These are phyloP conservation scores for Thyatira batis DNA, from an alignment of 2,888 invertebrate species.

Conservation along the genomic window DNA sequence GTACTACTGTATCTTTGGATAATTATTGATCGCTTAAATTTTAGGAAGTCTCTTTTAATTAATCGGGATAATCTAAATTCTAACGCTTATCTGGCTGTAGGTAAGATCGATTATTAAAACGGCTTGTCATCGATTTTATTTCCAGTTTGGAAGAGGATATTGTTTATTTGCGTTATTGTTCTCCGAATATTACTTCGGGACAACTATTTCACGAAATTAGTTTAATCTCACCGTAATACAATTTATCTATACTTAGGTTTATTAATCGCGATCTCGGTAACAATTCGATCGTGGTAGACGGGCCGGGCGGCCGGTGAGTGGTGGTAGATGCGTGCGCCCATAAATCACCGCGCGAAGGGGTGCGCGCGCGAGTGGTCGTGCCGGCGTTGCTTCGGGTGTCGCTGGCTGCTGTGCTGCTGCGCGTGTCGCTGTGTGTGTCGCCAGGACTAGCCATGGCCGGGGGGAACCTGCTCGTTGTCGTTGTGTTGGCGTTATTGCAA, in stretches of 20 bases:
- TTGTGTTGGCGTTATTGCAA: conserved; percentile 27
- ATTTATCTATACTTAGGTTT: no score
- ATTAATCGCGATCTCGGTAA: not conserved
- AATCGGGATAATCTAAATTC: no score
- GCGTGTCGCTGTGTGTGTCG: conserved; percentile 43
- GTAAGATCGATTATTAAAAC: no score
- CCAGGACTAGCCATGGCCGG: conserved; percentile 15
- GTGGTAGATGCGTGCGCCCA: conserved; percentile 41
- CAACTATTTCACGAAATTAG: no score
- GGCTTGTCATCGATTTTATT: no score
- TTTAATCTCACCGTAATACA: no score
- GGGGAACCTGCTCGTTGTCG: conserved; percentile 13
- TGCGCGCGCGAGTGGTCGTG: conserved; percentile 55
- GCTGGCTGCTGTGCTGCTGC: conserved; percentile 51
- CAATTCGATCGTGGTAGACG: not conserved
- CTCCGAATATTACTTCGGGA: no score
- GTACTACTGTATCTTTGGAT: conserved; percentile 29
- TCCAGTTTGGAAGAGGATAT: no score
- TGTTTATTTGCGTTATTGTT: no score
- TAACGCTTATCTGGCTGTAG: no score
- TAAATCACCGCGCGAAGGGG: conserved; percentile 35
- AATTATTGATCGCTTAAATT: not conserved
- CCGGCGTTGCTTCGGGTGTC: conserved; percentile 39
- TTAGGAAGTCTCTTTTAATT: no score
- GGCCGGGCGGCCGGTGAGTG: conserved; percentile 8